Evolutionary conservation across 2,797 vertebrate genomes (phyloP), one percentile per base, ranked within the genome.

Genomic region (Nothura maculosa): DNA sequence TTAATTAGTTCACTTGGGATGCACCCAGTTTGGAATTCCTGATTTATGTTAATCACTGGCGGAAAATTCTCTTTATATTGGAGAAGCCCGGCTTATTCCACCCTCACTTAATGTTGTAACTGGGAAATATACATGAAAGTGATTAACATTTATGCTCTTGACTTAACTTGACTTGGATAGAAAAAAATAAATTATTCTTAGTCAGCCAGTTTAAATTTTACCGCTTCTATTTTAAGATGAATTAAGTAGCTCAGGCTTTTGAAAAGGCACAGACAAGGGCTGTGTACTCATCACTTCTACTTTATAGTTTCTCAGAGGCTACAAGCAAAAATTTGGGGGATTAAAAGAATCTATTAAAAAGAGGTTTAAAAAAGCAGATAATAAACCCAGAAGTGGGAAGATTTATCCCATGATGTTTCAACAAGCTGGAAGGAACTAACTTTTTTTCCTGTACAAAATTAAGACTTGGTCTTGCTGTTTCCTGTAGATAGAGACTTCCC

Each of bases 1-100:
- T 94, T 97, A 96, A 97, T 94, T 97, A 95, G 95, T 85, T 96
- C 96, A 96, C 92, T 91, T 94, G 95, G 96, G 95, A 96, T 85
- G 52, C 74, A 94, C 83, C 48, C 68, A 94, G 90, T 96, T 97
- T 79, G 92, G 77, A 95, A 96, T 92, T 94, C 94, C 93, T 90
- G 76, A 96, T 96, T 96, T 96, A 96, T 95, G 91, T 76, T 96
- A 96, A 96, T 94, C 62, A 81, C 0, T n/a, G 72, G 36, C 58
- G 74, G 72, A 95, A 97, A 95, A 81, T 79, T 94, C 94, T 93
- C 87, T 95, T 95, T 96, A 89, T 86, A 40, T 58, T 8, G 6
- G 40, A 93, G 36, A 77, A 78, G 63, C 57, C 57, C 86, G 80
- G 92, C 75, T 93, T 93, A 95, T 84, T 91, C 94, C 11, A 0